A percentile compares a stretch with the other conserved stretches of the same genome.
Conservation (phyloP, 1,140 invertebrate species). For the Drosophila ironensis region DNA sequence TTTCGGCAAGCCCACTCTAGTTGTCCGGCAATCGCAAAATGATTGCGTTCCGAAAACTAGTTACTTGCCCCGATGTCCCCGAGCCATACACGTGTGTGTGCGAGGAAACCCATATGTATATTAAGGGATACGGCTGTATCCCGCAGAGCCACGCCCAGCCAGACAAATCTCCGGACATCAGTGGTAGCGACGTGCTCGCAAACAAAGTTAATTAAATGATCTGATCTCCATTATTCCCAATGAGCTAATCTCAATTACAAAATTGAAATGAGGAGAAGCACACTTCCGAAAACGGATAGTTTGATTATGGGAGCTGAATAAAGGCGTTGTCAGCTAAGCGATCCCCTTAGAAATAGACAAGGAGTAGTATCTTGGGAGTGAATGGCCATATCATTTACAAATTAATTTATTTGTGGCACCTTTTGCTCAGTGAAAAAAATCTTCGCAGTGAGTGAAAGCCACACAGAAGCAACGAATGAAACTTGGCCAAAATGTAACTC, state of each 20-base stretch:
- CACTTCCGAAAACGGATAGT: background rate
- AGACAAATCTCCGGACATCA: conserved; percentile 58
- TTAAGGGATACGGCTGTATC: background rate
- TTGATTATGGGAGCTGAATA: no score
- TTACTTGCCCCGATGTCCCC: conserved; percentile 49
- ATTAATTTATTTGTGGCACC: no score
- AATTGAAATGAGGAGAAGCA: conserved; percentile 72
- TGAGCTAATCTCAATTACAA: conserved; percentile 81
- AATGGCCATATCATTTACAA: no score
- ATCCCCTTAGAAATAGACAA: no score
- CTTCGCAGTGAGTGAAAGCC: no score
- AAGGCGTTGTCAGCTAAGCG: no score
- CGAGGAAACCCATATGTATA: background rate
- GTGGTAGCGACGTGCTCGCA: conserved; percentile 59
- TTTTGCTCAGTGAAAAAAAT: no score
- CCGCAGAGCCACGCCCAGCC: conserved; percentile 29
- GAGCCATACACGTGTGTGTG: background rate
- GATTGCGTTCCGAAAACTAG: conserved; percentile 58
- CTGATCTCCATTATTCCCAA: conserved; percentile 80
- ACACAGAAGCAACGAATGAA: conserved; percentile 15
- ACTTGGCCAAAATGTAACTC: conserved; percentile 67
- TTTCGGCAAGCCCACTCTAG: conserved; percentile 7
- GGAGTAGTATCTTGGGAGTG: no score
- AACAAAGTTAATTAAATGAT: conserved; percentile 81
- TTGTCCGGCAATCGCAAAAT: conserved; percentile 30